Evolutionary conservation across 2,797 vertebrate species (phyloP), one percentile per base, ranked within the genome.

Genomic region (Cynodonichthys magdalenae): DNA sequence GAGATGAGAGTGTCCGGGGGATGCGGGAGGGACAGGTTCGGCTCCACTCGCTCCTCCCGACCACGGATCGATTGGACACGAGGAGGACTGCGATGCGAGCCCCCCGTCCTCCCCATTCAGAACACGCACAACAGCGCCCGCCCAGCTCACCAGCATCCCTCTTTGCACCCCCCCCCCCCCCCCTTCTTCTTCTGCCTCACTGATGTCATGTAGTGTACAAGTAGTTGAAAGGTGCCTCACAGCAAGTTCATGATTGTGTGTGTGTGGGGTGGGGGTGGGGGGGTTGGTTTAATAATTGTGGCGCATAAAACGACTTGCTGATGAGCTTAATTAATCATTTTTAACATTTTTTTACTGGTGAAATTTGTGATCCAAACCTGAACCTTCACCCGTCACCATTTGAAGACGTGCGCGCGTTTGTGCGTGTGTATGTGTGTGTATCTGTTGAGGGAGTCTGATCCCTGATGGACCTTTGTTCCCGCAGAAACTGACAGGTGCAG

Each of bases 201-300:
- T 93, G 92, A 93, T 92, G 92, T 94, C 92, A 94, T 91, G 80
- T 86, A 87, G 81, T n/a, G n/a, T n/a, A n/a, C n/a, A n/a, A n/a
- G n/a, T n/a, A n/a, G n/a, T n/a, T n/a, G n/a, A n/a, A n/a, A n/a
- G n/a, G n/a, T n/a, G n/a, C n/a, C n/a, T 62, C 68, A 59, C 36
- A 34, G 46, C 31, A 48, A 45, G 31, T 36, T 44, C 0, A 53
- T 27, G n/a, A n/a, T n/a, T n/a, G n/a, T n/a, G n/a, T n/a, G n/a
- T n/a, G n/a, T n/a, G n/a, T n/a, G n/a, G n/a, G n/a, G n/a, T n/a
- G n/a, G n/a, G n/a, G n/a, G n/a, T n/a, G n/a, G n/a, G 14, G 19
- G 12, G 42, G 14, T 27, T 53, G 6, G 17, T 55, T 8, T 28
- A 1, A 34, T 34, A 9, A 34, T 34, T 5, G 7, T 34, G 31